Evolutionary conservation across 2,888 invertebrate genomes (phyloP), one percentile per base, ranked within the genome.

Genomic region (Nymphalis c-album): DNA sequence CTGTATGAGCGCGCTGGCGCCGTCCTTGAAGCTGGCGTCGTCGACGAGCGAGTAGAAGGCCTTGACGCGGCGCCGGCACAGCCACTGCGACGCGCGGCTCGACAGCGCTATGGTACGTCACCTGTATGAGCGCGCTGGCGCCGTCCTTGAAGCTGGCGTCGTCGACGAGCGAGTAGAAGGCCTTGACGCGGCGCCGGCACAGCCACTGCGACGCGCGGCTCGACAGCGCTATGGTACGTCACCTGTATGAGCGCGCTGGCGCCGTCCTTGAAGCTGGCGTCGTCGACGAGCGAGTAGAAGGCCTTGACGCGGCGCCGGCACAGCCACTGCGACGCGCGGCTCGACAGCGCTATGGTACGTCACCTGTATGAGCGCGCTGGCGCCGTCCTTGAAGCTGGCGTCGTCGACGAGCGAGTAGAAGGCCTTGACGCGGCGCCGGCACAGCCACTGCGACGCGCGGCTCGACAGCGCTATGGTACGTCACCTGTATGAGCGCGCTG

Each of bases 11-110:
- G 97, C 95, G 69, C 95, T 95, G 7, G 96, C 95, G 45, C 98
- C 98, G 46, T 95, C 94, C 79, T 96, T 95, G 81, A 97, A 96
- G 73, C 92, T 93, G 71, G 94, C 93, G 45, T 96, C 96, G 81
- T 97, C 97, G 1, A 97, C 94, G 71, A 97, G 85, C 10, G 95
- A 94, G 90, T 98, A 99, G 93, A 99, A 99, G 0, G 97, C 96
- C 89, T 98, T 98, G 63, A 98, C 94, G 87, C 97, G 97, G 77
- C 97, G 95, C n/a, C 94, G 93, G 62, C 94, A 93, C 76, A 98
- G 94, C 98, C 98, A 99, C 70, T 93, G 93, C 79, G 95, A 95
- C 0, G 96, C 96, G 77, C 97, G 95, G 58, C 93, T n/a, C n/a
- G n/a, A n/a, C n/a, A n/a, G n/a, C n/a, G n/a, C n/a, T n/a, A n/a